A percentile compares a stretch with the other conserved stretches of the same genome.
Conservation (phyloP, 1,140 invertebrate species). For the Ladona fulva region DNA sequence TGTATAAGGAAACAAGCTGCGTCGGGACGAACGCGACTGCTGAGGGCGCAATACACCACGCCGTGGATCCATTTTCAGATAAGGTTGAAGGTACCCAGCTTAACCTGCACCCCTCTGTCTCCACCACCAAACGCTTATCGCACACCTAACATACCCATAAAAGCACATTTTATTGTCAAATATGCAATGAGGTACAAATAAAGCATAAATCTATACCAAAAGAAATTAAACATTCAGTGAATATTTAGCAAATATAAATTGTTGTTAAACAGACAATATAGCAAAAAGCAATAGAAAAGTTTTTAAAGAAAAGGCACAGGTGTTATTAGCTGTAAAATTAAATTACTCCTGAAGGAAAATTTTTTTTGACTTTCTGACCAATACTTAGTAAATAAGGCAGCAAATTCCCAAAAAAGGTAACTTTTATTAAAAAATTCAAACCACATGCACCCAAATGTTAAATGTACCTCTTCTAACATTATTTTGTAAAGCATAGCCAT, state of each 20-base stretch:
- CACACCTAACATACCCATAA: neutral
- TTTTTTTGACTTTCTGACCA: neutral
- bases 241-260: neutral
- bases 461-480: no score
- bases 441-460: no score
- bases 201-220: neutral
- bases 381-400: no score
- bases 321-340: neutral
- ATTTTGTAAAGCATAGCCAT: no score
- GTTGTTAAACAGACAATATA: neutral
- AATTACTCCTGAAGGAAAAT: neutral
- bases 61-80: neutral
- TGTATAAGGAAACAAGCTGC: slow-evolving; percentile 9
- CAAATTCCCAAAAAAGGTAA: no score
- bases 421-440: no score
- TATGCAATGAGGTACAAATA: neutral
- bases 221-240: neutral
- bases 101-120: neutral
- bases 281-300: neutral
- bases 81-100: neutral
- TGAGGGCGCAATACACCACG: neutral
- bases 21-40: neutral
- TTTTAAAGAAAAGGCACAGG: neutral
- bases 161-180: neutral
- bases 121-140: neutral